phyloP scores from a whole-genome alignment of 2,888 invertebrate species.

The Clanis bilineata region DNA sequence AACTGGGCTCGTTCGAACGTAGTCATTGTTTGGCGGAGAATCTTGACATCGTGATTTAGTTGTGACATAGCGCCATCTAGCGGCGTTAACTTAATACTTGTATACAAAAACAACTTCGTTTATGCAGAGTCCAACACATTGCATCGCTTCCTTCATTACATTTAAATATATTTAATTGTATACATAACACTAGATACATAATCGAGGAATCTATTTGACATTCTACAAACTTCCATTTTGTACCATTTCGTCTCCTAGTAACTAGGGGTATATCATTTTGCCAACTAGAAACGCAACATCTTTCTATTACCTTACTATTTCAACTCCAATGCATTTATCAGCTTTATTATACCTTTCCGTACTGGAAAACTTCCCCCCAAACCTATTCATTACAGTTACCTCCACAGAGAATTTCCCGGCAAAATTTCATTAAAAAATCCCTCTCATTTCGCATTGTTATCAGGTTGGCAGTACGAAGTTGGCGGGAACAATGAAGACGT shows the following conservation, averaged over 20 bases:
- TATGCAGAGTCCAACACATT: neutral
- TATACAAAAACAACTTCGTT: neutral
- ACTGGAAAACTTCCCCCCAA: neutral
- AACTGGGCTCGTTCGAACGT: neutral
- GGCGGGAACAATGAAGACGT: conserved; percentile 44
- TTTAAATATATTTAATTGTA: neutral
- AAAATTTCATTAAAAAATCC: neutral
- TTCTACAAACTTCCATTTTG: too few relatives aligned
- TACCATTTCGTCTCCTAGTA: too few relatives aligned
- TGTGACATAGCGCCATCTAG: neutral
- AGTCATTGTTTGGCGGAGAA: neutral
- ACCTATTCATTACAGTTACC: neutral
- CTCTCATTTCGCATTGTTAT: neutral
- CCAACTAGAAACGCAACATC: too few relatives aligned
- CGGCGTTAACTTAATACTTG: neutral
- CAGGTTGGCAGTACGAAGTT: conserved; percentile 15
- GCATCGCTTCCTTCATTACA: neutral
- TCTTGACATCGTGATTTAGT: neutral
- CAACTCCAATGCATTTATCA: too few relatives aligned
- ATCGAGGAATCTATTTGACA: too few relatives aligned
- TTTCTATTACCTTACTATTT: too few relatives aligned
- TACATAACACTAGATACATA: neutral
- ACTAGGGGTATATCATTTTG: too few relatives aligned
- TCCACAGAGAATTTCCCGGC: neutral
- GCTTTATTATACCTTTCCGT: too few relatives aligned